A percentile compares a stretch with the other conserved stretches of the same genome.
Evolutionary conservation across 1,140 invertebrate genomes (phyloP).

Genomic region (Alviniconcha marisindica): DNA sequence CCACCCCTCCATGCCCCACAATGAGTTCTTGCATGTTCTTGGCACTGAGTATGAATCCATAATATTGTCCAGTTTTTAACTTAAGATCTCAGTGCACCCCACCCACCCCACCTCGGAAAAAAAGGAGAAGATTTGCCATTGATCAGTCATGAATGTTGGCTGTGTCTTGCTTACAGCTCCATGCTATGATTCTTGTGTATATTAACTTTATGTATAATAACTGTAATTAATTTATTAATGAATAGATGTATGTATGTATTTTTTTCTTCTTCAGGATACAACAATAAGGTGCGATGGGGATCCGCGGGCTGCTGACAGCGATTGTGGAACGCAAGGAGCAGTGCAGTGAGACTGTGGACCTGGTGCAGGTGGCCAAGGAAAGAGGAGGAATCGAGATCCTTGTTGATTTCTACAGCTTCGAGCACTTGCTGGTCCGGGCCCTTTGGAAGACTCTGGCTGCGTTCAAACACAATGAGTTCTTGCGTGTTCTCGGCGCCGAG

Average conservation of each 20-base stretch:
- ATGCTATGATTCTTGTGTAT: no score
- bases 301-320: slow-evolving; percentile 59
- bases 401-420: slow-evolving; percentile 69
- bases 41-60: slow-evolving; percentile 70
- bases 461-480: slow-evolving; percentile 59
- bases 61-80: no score
- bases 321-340: slow-evolving; percentile 55
- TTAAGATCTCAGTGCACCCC: no score
- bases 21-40: slow-evolving; percentile 61
- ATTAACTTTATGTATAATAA: no score
- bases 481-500: slow-evolving; percentile 67
- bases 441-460: slow-evolving; percentile 61
- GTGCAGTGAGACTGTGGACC: slow-evolving; percentile 60
- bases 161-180: no score
- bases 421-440: slow-evolving; percentile 59
- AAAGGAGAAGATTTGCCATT: no score
- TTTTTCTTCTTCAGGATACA: not conserved
- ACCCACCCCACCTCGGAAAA: no score
- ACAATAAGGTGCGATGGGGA: slow-evolving; percentile 59
- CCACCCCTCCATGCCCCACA: no score
- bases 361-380: slow-evolving; percentile 61
- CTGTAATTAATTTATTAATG: no score
- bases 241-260: no score
- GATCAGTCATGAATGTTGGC: no score
- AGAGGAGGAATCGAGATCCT: slow-evolving; percentile 67